Conservation (phyloP, 2,113 vertebrate genomes). For the Dunckerocampus dactyliophorus region DNA sequence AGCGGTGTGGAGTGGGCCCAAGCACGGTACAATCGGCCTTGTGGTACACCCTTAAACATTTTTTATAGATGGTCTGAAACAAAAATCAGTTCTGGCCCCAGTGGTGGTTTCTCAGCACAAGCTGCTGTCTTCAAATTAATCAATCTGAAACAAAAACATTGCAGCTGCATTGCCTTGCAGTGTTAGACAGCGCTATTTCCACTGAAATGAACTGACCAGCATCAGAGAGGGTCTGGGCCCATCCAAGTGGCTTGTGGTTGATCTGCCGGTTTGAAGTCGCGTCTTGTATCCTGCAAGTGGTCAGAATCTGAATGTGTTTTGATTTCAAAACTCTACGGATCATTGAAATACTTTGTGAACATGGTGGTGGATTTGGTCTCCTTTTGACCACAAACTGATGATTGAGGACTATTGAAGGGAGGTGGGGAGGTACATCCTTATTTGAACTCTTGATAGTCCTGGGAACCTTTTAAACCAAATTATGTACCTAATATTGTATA, state of each 20-base stretch:
- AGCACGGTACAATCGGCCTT: too few species aligned
- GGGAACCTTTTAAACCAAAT: conserved; percentile 16
- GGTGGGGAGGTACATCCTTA: neutral
- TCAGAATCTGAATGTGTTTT: conserved; percentile 28
- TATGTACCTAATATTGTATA: too few species aligned
- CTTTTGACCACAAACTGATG: conserved; percentile 28
- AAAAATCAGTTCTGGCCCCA: neutral
- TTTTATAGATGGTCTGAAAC: too few species aligned
- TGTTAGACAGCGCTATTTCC: conserved; percentile 22
- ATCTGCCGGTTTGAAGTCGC: conserved; percentile 29
- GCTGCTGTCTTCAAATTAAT: conserved; percentile 4
- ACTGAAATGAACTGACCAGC: conserved; percentile 14
- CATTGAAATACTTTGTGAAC: conserved; percentile 24
- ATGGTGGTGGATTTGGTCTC: conserved; percentile 23
- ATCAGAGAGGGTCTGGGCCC: conserved; percentile 11
- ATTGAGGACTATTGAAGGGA: conserved; percentile 6
- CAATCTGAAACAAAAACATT: conserved; percentile 22
- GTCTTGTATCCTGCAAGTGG: conserved; percentile 36
- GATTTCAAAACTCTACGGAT: conserved; percentile 16
- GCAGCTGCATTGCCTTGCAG: conserved; percentile 7
- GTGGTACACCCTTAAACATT: too few species aligned
- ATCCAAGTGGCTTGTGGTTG: conserved; percentile 33
- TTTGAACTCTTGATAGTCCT: conserved; percentile 23
- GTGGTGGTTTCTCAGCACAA: conserved; percentile 3
- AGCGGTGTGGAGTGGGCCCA: too few species aligned